Percentiles rank a stretch among this genome's conserved stretches.
Conservation (phyloP, 2,888 invertebrate species). For the Phaedon cochleariae region DNA sequence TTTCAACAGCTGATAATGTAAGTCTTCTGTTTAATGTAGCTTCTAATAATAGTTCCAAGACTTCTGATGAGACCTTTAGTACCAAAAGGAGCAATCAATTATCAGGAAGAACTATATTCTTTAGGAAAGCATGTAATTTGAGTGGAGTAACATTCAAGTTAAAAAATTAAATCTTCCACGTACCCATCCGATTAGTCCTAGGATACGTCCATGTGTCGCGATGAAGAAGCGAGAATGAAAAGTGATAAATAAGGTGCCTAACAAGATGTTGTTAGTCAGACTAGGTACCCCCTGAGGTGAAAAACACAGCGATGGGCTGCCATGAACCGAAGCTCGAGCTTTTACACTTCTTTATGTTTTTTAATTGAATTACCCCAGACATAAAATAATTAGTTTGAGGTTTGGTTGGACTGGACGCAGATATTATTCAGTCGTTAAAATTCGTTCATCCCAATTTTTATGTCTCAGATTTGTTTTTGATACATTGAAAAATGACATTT, state of each 20-base stretch:
- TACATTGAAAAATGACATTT: too few relatives aligned
- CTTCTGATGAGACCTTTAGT: too few relatives aligned
- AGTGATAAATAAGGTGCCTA: slow-evolving; percentile 63
- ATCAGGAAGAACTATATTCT: too few relatives aligned
- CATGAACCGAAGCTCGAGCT: slow-evolving; percentile 39
- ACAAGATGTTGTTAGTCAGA: slow-evolving; percentile 62
- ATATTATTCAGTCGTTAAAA: background rate
- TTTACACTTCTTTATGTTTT: slow-evolving; percentile 45
- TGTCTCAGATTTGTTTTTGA: too few relatives aligned
- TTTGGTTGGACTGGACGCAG: slow-evolving; percentile 3
- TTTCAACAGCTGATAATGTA: too few relatives aligned
- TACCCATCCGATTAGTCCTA: background rate
- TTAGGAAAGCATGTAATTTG: too few relatives aligned
- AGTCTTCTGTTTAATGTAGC: too few relatives aligned
- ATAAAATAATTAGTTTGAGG: slow-evolving; percentile 45
- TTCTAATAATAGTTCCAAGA: too few relatives aligned
- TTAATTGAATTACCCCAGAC: slow-evolving; percentile 48
- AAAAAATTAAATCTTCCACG: too few relatives aligned
- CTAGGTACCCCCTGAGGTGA: slow-evolving; percentile 61
- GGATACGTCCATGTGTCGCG: background rate
- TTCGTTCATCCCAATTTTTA: too few relatives aligned
- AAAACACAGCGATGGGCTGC: slow-evolving; percentile 52
- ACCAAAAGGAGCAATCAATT: too few relatives aligned
- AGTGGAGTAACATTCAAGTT: too few relatives aligned
- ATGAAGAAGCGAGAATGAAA: slow-evolving; percentile 45